A percentile compares a stretch with the other conserved stretches of the same genome.
phyloP scores from a whole-genome alignment of 2,888 invertebrate genomes.

The Thera britannica region DNA sequence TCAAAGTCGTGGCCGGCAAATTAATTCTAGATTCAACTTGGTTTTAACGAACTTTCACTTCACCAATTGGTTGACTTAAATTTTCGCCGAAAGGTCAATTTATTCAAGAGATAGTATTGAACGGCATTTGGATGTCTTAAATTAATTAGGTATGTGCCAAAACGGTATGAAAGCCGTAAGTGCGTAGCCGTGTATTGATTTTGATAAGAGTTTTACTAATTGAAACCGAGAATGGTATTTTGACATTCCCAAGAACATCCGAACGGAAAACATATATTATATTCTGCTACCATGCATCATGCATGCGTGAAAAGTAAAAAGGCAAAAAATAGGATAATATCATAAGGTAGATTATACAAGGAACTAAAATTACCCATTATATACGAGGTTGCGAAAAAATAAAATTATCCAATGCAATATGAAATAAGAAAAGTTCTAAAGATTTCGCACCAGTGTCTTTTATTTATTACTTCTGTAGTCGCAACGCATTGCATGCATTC shows the following conservation, averaged over 20 bases:
- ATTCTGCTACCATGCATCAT: not conserved
- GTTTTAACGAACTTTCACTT: constrained; percentile 62
- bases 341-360: too few species aligned
- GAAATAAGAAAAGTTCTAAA: too few species aligned
- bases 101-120: constrained; percentile 41
- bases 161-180: constrained; percentile 30
- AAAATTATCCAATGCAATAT: too few species aligned
- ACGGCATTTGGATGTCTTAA: constrained; percentile 41
- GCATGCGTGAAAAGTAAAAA: not conserved
- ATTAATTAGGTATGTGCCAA: constrained; percentile 36
- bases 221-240: constrained; percentile 7
- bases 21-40: constrained; percentile 30
- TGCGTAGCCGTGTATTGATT: constrained; percentile 17
- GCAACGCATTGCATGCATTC: too few species aligned
- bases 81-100: constrained; percentile 50
- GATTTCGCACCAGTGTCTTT: too few species aligned
- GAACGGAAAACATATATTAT: not conserved
- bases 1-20: constrained; percentile 13
- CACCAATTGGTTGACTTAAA: constrained; percentile 44
- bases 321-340: too few species aligned
- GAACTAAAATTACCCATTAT: too few species aligned
- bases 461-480: too few species aligned
- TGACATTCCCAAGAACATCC: not conserved
- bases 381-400: too few species aligned
- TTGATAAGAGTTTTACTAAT: constrained; percentile 21